Base-by-base conservation (phyloP, 2,113 vertebrate genomes). In the Trogon melanurus region DNA sequence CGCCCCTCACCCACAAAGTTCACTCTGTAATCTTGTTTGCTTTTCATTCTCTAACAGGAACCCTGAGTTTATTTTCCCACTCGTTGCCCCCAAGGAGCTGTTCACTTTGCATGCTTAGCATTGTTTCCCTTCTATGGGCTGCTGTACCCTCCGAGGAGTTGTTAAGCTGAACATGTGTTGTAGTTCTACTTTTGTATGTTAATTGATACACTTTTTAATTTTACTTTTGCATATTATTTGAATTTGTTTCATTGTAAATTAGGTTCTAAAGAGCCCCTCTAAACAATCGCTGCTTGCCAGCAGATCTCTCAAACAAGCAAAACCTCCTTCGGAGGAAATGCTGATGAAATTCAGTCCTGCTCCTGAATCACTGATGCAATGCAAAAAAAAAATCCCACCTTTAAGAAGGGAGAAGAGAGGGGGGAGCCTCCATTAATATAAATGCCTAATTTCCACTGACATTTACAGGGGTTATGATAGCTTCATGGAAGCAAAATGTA, bases 191-290 rank as follows among this genome's bases (percentile, higher is more conserved):
- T 97, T 94, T 95, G 94, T 94, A 96, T 97, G 96, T 92, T 97
- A 97, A 97, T 97, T 97, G 95, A 90, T 95, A 94, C 96, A 89
- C 93, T 96, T 94, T 92, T 97, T 91, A 97, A 97, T 97, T 96
- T 96, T 90, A 95, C 85, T 96, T 96, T 82, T 96, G 96, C 96
- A 97, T 97, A 94, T 96, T 96, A 93, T 97, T 96, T 96, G 96
- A 96, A 96, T 97, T 95, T 93, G 93, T 95, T 95, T 92, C 89
- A 71, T 91, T 96, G 89, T 92, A 97, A 97, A 97, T 97, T 84
- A 96, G 91, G 79, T 91, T 93, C 95, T 91, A 90, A 96, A 91
- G 82, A 95, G 85, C 78, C 74, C 80, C 36, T 95, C 88, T 82
- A 96, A 97, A 97, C 94, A 93, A 91, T 80, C 86, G 78, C 76